These are phyloP conservation scores for Rhagoletis pomonella DNA, from an alignment of 1,140 invertebrate species.

Conservation along the genomic window DNA sequence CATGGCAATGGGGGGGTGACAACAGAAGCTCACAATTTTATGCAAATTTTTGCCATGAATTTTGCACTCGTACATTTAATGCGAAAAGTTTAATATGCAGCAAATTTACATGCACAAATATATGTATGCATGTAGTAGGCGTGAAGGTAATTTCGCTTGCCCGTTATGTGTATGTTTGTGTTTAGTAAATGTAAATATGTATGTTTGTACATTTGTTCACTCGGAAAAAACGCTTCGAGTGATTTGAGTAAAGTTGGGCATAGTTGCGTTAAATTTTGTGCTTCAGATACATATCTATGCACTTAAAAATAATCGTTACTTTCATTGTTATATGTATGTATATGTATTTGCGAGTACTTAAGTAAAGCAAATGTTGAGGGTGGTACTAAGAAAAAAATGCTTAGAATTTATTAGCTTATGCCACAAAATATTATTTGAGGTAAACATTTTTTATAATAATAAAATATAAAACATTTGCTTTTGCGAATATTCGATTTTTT, in stretches of 20 bases:
- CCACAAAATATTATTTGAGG: no score
- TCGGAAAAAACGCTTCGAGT: not conserved
- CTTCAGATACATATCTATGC: not conserved
- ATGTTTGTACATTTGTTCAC: not conserved
- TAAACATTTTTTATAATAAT: no score
- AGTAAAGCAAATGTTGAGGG: no score
- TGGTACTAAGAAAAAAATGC: no score
- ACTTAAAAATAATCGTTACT: no score
- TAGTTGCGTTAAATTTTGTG: not conserved
- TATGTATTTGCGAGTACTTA: no score
- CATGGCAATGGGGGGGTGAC: not conserved
- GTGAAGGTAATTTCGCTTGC: not conserved
- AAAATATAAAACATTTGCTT: no score
- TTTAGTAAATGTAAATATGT: not conserved
- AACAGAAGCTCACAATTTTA: conserved; percentile 9
- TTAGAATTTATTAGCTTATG: no score
- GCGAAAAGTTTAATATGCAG: conserved; percentile 51
- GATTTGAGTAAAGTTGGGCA: not conserved
- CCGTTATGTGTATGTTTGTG: not conserved
- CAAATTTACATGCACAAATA: conserved; percentile 33
- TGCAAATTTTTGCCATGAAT: conserved; percentile 48
- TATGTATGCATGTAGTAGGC: not conserved
- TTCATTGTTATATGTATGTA: no score
- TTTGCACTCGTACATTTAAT: conserved; percentile 39
- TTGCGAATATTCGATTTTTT: no score